Evolutionary conservation across 2,113 vertebrate species (phyloP).

Genomic region (Mirounga angustirostris): DNA sequence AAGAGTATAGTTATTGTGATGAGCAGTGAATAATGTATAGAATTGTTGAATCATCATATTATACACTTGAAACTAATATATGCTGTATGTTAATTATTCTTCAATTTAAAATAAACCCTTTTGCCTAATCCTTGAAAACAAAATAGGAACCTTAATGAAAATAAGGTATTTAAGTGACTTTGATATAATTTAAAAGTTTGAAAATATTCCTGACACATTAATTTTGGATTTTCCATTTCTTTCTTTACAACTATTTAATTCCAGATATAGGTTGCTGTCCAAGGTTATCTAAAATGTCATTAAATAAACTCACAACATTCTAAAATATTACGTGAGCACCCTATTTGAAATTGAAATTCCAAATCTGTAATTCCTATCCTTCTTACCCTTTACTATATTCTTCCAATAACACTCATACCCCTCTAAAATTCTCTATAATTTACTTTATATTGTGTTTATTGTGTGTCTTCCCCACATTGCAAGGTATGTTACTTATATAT

Average conservation of each 20-base stretch:
- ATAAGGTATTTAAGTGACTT: background rate
- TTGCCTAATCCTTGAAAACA: background rate
- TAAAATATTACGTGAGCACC: background rate
- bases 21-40: background rate
- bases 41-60: background rate
- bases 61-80: background rate
- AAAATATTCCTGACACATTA: background rate
- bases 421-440: background rate
- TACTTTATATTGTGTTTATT: background rate
- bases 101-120: background rate
- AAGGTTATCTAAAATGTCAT: background rate
- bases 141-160: background rate
- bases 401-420: background rate
- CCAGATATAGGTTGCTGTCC: background rate
- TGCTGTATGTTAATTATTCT: background rate
- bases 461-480: background rate
- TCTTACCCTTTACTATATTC: background rate
- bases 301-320: background rate
- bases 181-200: background rate
- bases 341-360: background rate
- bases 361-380: background rate
- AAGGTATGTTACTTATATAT: background rate
- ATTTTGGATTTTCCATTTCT: background rate
- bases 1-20: background rate
- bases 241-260: slow-evolving; percentile 8